These are phyloP conservation scores for Lycia hirtaria DNA, from an alignment of 2,888 invertebrate genomes.

Conservation along the genomic window DNA sequence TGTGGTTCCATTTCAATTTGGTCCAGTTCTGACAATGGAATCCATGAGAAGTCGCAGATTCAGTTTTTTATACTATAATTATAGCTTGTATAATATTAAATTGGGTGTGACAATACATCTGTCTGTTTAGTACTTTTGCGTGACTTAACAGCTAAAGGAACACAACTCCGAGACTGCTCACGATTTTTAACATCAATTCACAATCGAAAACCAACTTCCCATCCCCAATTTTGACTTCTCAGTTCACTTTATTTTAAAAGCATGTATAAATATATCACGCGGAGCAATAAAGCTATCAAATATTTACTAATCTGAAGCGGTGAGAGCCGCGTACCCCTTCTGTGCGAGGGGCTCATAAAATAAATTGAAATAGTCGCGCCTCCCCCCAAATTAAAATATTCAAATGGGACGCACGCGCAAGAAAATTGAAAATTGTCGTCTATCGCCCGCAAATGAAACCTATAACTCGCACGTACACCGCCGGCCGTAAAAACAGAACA, in stretches of 20 bases:
- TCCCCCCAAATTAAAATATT: slow-evolving; percentile 86
- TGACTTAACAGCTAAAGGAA: background rate
- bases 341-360: slow-evolving; percentile 82
- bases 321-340: slow-evolving; percentile 81
- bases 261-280: slow-evolving; percentile 79
- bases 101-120: too few relatives aligned
- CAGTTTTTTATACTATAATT: too few relatives aligned
- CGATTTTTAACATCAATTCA: slow-evolving; percentile 2
- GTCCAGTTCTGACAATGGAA: too few relatives aligned
- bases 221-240: slow-evolving; percentile 28
- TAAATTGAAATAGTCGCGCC: slow-evolving; percentile 86
- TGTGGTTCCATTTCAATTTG: too few relatives aligned
- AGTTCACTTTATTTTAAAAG: slow-evolving; percentile 68
- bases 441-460: slow-evolving; percentile 86
- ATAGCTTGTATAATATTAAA: too few relatives aligned
- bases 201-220: slow-evolving; percentile 24
- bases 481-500: slow-evolving; percentile 54
- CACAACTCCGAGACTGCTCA: background rate
- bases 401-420: slow-evolving; percentile 86
- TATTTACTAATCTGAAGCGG: slow-evolving; percentile 85
- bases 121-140: too few relatives aligned
- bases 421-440: slow-evolving; percentile 86
- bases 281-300: slow-evolving; percentile 85
- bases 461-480: slow-evolving; percentile 81
- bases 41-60: too few relatives aligned